Conservation (phyloP, 2,113 vertebrate species). For the Cavia porcellus region DNA sequence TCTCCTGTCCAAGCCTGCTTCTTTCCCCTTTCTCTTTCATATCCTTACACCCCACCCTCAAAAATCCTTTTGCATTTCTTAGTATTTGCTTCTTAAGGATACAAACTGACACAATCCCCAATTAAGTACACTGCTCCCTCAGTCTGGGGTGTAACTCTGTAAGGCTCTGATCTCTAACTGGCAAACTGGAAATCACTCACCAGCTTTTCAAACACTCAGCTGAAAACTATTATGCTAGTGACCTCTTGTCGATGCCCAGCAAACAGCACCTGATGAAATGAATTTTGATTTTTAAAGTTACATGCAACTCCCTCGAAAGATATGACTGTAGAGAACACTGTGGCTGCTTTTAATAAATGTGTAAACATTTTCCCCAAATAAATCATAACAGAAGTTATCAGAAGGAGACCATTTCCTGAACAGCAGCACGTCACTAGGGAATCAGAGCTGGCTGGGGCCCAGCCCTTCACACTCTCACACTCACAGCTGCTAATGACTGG, state of each 20-base stretch:
- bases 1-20: not conserved
- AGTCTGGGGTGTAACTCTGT: not conserved
- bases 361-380: not conserved
- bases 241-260: not conserved
- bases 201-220: not conserved
- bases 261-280: not conserved
- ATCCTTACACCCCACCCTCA: no score
- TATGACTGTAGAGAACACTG: not conserved
- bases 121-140: rapidly evolving
- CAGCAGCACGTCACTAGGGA: not conserved
- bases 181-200: not conserved
- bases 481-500: not conserved
- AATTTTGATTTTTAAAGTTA: conserved; percentile 5
- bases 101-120: not conserved
- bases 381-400: conserved; percentile 29
- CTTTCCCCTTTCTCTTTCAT: not conserved
- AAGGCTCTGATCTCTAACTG: not conserved
- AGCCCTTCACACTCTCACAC: conserved; percentile 53
- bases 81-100: not conserved
- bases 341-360: conserved; percentile 6
- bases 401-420: not conserved
- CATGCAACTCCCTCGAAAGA: not conserved
- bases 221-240: not conserved
- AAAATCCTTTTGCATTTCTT: not conserved
- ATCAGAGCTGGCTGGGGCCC: not conserved